phyloP scores from a whole-genome alignment of 2,888 invertebrate genomes.

The Hypolimnas misippus region DNA sequence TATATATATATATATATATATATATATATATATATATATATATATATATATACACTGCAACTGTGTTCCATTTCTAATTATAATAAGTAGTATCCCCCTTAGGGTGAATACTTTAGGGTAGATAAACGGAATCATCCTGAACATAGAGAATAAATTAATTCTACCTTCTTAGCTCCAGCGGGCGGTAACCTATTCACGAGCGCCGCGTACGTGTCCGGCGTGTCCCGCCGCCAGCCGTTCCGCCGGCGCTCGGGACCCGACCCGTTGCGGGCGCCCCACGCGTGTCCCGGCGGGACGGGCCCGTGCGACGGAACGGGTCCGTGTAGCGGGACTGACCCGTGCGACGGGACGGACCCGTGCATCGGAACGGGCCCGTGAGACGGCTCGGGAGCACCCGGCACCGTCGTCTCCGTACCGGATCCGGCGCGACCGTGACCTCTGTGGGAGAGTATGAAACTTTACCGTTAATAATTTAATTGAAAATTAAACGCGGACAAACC shows the following conservation, averaged over 20 bases:
- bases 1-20: too few relatives aligned
- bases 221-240: conserved; percentile 50
- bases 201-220: conserved; percentile 70
- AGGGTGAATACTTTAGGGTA: too few relatives aligned
- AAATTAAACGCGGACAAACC: too few relatives aligned
- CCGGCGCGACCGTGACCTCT: conserved; percentile 73
- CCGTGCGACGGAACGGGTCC: neutral
- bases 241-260: conserved; percentile 39
- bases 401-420: conserved; percentile 61
- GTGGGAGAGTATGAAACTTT: conserved; percentile 22
- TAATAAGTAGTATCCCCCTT: too few relatives aligned
- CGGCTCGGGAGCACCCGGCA: conserved; percentile 44
- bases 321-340: conserved; percentile 5
- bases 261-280: conserved; percentile 41
- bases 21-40: too few relatives aligned
- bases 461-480: neutral
- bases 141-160: too few relatives aligned
- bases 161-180: conserved; percentile 77
- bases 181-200: conserved; percentile 73
- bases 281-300: conserved; percentile 44
- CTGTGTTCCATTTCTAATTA: too few relatives aligned
- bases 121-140: too few relatives aligned
- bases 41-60: too few relatives aligned
- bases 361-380: conserved; percentile 2
- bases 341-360: conserved; percentile 22